A percentile compares a stretch with the other conserved stretches of the same genome.
Evolutionary conservation across 2,113 vertebrate genomes (phyloP).

Genomic region (Podarcis muralis): DNA sequence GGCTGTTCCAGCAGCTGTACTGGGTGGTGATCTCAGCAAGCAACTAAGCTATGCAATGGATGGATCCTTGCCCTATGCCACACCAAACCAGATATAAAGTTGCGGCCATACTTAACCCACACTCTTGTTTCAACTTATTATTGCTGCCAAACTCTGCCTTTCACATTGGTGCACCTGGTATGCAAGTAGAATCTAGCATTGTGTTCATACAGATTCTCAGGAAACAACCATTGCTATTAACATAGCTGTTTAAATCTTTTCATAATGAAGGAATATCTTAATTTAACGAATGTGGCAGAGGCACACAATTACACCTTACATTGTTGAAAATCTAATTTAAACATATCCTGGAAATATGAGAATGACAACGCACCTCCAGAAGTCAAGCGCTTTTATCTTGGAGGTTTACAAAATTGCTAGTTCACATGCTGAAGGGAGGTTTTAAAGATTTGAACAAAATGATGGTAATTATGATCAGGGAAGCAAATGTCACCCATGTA

Average conservation of each 20-base stretch:
- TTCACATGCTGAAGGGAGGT: not conserved
- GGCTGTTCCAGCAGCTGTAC: no score
- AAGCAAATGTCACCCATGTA: constrained; percentile 21
- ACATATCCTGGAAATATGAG: constrained; percentile 2
- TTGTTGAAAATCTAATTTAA: constrained; percentile 12
- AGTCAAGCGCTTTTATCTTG: constrained; percentile 20
- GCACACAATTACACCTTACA: constrained; percentile 8
- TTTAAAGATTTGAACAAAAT: constrained; percentile 23
- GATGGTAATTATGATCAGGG: constrained; percentile 28
- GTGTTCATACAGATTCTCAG: constrained; percentile 36
- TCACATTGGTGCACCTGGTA: no score
- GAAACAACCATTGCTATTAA: constrained; percentile 28
- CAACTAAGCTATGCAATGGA: no score
- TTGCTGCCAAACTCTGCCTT: no score
- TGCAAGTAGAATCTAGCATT: not conserved
- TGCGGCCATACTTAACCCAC: no score
- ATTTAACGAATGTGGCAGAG: constrained; percentile 11
- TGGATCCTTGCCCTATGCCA: no score
- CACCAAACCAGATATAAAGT: no score
- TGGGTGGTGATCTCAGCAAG: no score
- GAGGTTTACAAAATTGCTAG: constrained; percentile 21
- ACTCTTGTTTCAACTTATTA: no score
- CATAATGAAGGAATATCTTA: constrained; percentile 5
- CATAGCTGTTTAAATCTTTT: constrained; percentile 42
- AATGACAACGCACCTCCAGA: constrained; percentile 3